Base-by-base conservation (phyloP, 2,113 vertebrate genomes). In the Sceloporus tristichus region DNA sequence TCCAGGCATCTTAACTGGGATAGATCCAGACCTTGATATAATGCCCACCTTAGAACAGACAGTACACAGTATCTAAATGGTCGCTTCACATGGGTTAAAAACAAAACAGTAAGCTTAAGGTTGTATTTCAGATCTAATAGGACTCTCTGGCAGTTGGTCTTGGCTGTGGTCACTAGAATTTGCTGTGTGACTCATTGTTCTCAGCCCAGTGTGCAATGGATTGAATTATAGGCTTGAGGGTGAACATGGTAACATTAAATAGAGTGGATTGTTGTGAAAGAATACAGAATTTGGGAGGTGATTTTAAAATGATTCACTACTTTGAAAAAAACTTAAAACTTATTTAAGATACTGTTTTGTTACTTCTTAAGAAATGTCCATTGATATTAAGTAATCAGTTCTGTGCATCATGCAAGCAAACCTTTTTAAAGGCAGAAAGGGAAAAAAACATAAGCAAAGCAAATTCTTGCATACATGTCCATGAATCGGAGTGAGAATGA, bases 351-450 rank as follows among this genome's bases (percentile, higher is more conserved):
- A 14, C 29, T 9, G 21, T 71, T 91, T 91, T 29, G 54, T 53
- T n/a, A 34, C 29, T 73, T 38, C 85, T 93, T 90, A 25, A 62
- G 29, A 78, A 10, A 5, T 10, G 38, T 16, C 19, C 89, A 87
- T 88, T 93, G 89, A 91, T 90, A 90, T 89, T 76, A 85, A 91
- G 79, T 85, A 85, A 89, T 77, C 83, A 85, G 62, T 94, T 9
- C 65, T 92, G 92, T 92, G 83, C 40, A 91, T 11, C 85, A 75
- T 38, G 82, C 5, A 92, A 68, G 10, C 75, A 56, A 84, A 80
- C 21, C 90, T 90, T 86, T 86, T 84, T 27, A 77, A 84, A 82
- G 62, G n/a, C 16, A 27, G 19, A 82, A 89, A 89, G 79, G 40
- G 62, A 6, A n/a, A 94, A 91, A 86, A 9, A 8, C 48, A 38